Base-by-base conservation (phyloP, 2,113 vertebrate genomes). In the Setophaga kirtlandii region DNA sequence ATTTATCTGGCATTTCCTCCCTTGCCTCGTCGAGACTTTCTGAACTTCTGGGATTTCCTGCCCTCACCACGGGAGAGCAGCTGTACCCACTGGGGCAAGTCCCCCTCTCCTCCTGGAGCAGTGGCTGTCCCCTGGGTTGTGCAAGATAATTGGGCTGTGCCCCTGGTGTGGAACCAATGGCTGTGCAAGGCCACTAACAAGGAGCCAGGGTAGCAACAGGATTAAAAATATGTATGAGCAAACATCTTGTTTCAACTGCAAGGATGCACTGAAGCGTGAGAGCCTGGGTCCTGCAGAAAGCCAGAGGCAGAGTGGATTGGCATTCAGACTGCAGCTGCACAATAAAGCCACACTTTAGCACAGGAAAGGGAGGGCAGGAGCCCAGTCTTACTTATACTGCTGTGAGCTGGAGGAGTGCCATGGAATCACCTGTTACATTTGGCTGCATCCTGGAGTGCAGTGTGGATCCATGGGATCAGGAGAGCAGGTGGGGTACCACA, bases 161-260 rank as follows among this genome's bases (percentile, higher is more conserved):
- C 76, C 79, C 73, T 70, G 44, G 42, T 88, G 71, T 71, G 56
- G 73, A 86, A 86, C 85, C 65, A 83, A 62, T 4, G 2, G 35
- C 91, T 87, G 37, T 79, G 81, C n/a, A 21, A 71, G 93, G 19
- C 18, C 0, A 46, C 53, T 78, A 65, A 95, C 0, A 35, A 65
- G 56, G 18, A 94, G 85, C 37, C 56, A 90, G 92, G 83, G 90
- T 93, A 96, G 92, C 85, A 96, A 89, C 90, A 82, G 53, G 79
- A 83, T 83, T 93, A 95, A 91, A 95, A 94, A 93, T 85, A 88
- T 67, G 21, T 93, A 63, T 70, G 79, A 88, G 56, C 56, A 89
- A 94, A 85, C 46, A 58, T 94, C 77, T 91, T 90, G 42, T 87
- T 95, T 91, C 1, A 0, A 75, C 77, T 91, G 89, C 31, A 27